Percentiles rank a stretch among this genome's conserved stretches.
Conservation (phyloP, 2,888 invertebrate genomes). For the Chloromyia formosa region DNA sequence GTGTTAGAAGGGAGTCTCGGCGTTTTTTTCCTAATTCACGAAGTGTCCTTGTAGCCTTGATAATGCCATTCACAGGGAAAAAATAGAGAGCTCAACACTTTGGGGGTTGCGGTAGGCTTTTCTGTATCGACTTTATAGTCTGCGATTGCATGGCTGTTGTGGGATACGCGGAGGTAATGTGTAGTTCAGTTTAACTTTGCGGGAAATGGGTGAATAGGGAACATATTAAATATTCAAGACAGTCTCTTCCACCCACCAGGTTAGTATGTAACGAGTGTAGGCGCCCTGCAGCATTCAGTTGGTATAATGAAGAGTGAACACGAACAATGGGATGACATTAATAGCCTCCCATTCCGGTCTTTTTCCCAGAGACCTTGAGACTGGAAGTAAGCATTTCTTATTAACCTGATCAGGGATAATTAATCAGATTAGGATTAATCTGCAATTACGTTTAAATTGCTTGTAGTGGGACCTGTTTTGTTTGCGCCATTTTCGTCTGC, state of each 20-base stretch:
- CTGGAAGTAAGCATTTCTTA: not conserved
- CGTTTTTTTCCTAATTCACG: conserved; percentile 4
- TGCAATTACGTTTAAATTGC: too few relatives aligned
- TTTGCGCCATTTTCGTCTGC: too few relatives aligned
- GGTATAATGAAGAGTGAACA: not conserved
- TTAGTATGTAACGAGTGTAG: conserved; percentile 4
- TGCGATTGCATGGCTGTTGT: not conserved
- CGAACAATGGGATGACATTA: too few relatives aligned
- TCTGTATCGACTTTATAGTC: conserved; percentile 1
- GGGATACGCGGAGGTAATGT: not conserved
- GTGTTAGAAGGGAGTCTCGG: not conserved
- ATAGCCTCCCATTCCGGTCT: not conserved
- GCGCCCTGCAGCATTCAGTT: not conserved
- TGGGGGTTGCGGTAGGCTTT: conserved; percentile 46
- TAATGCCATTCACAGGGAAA: not conserved
- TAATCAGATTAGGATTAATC: not conserved
- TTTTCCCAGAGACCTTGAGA: not conserved
- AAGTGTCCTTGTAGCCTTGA: conserved; percentile 27
- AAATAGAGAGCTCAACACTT: conserved; percentile 35
- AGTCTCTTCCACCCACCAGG: not conserved
- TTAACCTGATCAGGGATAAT: not conserved
- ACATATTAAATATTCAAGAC: conserved; percentile 22
- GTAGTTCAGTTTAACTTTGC: not conserved
- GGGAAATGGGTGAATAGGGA: conserved; percentile 13
- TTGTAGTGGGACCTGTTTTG: too few relatives aligned